Conservation (phyloP, 2,888 invertebrate species). For the Dasysyrphus albostriatus region DNA sequence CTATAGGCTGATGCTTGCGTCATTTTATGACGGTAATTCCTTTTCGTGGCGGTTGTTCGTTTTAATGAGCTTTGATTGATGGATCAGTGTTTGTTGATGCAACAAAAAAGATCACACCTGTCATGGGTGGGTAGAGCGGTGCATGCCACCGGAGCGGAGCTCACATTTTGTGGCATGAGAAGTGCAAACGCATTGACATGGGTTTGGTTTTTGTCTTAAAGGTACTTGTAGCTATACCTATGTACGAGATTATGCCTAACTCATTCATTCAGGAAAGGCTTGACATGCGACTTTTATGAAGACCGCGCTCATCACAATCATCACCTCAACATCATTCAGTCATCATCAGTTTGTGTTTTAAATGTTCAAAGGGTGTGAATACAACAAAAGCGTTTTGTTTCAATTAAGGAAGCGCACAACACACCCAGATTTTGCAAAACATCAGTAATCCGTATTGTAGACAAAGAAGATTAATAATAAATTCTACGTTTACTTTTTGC, state of each 20-base stretch:
- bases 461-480: conserved; percentile 34
- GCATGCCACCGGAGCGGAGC: conserved; percentile 64
- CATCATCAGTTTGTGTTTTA: conserved; percentile 30
- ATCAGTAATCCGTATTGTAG: conserved; percentile 40
- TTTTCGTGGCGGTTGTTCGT: conserved; percentile 67
- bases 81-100: conserved; percentile 57
- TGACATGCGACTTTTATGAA: conserved; percentile 58
- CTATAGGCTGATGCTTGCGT: conserved; percentile 58
- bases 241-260: background rate
- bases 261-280: conserved; percentile 49
- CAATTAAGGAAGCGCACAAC: conserved; percentile 73
- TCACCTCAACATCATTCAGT: conserved; percentile 58
- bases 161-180: conserved; percentile 29
- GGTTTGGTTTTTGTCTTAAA: conserved; percentile 57
- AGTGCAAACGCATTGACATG: conserved; percentile 67
- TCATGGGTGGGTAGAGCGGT: conserved; percentile 65
- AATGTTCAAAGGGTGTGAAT: conserved; percentile 64
- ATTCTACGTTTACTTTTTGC: background rate
- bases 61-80: conserved; percentile 76
- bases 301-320: conserved; percentile 38
- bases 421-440: conserved; percentile 65
- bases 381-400: conserved; percentile 68
- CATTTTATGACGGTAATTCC: conserved; percentile 66
- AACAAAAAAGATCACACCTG: conserved; percentile 73
- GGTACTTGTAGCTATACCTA: too few species aligned